These are phyloP conservation scores for Epinotia ramella DNA, from an alignment of 2,888 invertebrate genomes.

Conservation along the genomic window DNA sequence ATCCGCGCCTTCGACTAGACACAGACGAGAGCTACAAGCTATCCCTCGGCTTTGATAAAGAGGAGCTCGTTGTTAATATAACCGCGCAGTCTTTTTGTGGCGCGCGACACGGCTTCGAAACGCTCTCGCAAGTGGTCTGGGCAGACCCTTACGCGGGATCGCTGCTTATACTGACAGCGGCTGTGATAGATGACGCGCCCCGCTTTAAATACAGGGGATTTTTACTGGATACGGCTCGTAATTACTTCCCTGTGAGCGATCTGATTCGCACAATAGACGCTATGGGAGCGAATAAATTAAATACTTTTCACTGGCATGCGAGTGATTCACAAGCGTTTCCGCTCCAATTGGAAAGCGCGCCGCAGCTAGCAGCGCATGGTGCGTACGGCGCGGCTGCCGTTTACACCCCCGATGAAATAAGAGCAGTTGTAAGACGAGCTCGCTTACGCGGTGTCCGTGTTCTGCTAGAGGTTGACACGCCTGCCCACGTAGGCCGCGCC, in stretches of 20 bases:
- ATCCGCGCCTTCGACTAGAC: constrained; percentile 86
- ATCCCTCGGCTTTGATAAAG: constrained; percentile 78
- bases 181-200: constrained; percentile 91
- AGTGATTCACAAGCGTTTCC: constrained; percentile 98
- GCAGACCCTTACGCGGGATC: constrained; percentile 88
- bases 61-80: constrained; percentile 85
- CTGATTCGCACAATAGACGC: constrained; percentile 92
- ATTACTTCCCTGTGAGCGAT: constrained; percentile 91
- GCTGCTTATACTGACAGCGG: constrained; percentile 87
- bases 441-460: constrained; percentile 93
- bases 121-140: constrained; percentile 93
- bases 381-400: constrained; percentile 93
- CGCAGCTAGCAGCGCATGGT: constrained; percentile 92
- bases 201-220: constrained; percentile 92
- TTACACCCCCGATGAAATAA: constrained; percentile 89
- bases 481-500: constrained; percentile 95
- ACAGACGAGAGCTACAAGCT: constrained; percentile 92
- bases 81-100: constrained; percentile 90
- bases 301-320: constrained; percentile 97
- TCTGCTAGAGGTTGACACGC: constrained; percentile 95
- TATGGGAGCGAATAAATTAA: constrained; percentile 95
- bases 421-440: constrained; percentile 91
- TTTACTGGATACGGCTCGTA: constrained; percentile 95
- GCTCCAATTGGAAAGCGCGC: constrained; percentile 90
- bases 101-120: constrained; percentile 91